These are phyloP conservation scores for Pelmatolapia mariae DNA, from an alignment of 2,113 vertebrate species.

Conservation along the genomic window DNA sequence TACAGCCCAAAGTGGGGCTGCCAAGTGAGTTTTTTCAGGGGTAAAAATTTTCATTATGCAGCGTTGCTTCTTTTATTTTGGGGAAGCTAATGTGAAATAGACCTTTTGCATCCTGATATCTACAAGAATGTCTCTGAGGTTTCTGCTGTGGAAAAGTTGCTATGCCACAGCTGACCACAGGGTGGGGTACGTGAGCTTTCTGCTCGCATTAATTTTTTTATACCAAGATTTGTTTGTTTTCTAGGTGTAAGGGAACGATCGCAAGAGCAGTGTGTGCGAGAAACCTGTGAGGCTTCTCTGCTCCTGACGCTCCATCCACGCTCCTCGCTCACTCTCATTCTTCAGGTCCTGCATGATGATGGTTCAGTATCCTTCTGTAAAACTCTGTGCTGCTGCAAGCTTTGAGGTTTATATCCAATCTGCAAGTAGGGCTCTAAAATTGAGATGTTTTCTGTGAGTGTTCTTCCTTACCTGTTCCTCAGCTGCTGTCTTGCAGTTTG, in stretches of 20 bases:
- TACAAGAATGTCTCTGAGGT: not conserved
- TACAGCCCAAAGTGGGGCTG: slow-evolving; percentile 86
- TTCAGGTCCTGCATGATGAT: slow-evolving; percentile 84
- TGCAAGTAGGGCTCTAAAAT: not conserved
- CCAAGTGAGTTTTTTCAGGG: slow-evolving; percentile 67
- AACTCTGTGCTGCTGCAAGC: not conserved
- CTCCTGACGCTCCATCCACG: slow-evolving; percentile 82
- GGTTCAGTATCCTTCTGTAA: slow-evolving; percentile 85
- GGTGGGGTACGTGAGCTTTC: not conserved
- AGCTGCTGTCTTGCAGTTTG: slow-evolving; percentile 85
- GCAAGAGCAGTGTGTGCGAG: slow-evolving; percentile 82
- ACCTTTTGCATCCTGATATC: not conserved
- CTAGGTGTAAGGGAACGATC: slow-evolving; percentile 82
- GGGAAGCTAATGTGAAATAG: not conserved
- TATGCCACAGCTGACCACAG: not conserved
- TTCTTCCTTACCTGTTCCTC: slow-evolving; percentile 48
- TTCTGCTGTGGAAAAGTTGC: not conserved
- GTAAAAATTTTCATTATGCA: not conserved
- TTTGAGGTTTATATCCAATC: not conserved
- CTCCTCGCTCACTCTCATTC: slow-evolving; percentile 82
- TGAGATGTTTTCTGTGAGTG: not conserved
- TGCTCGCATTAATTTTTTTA: accelerated
- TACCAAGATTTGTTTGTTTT: not conserved
- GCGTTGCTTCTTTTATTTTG: not conserved
- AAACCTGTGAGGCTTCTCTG: slow-evolving; percentile 77